These are phyloP conservation scores for Myotis pilosus DNA, from an alignment of 2,797 vertebrate genomes.

Conservation along the genomic window DNA sequence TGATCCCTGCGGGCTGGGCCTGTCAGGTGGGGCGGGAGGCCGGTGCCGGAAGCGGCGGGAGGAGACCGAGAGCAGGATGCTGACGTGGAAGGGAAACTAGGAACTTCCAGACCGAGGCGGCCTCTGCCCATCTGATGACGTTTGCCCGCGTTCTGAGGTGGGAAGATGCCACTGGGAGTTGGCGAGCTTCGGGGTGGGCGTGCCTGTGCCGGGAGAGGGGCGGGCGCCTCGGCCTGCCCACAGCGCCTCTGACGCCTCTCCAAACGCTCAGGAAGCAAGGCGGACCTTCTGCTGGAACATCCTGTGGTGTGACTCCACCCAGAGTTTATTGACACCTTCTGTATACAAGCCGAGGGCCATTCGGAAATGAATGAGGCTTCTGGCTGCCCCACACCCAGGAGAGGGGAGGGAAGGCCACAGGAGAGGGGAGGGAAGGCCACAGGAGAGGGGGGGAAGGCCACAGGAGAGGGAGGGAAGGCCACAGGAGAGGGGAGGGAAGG, in stretches of 20 bases:
- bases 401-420: not conserved
- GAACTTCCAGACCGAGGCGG: conserved; percentile 43
- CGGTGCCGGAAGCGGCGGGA: not conserved
- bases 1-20: not conserved
- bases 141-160: not conserved
- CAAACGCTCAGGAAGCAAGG: not conserved
- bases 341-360: not conserved
- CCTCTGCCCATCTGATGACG: not conserved
- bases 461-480: not conserved
- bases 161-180: conserved; percentile 12
- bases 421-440: not conserved
- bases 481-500: not conserved
- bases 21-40: not conserved
- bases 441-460: not conserved
- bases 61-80: not conserved
- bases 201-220: not conserved
- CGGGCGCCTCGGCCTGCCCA: not conserved
- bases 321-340: not conserved
- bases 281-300: not conserved
- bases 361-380: not conserved
- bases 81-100: conserved; percentile 49
- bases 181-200: not conserved
- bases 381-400: not conserved
- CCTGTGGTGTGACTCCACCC: not conserved
- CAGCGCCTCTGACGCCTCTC: not conserved